phyloP scores from a whole-genome alignment of 2,888 invertebrate species.

The Drosophila phalerata region DNA sequence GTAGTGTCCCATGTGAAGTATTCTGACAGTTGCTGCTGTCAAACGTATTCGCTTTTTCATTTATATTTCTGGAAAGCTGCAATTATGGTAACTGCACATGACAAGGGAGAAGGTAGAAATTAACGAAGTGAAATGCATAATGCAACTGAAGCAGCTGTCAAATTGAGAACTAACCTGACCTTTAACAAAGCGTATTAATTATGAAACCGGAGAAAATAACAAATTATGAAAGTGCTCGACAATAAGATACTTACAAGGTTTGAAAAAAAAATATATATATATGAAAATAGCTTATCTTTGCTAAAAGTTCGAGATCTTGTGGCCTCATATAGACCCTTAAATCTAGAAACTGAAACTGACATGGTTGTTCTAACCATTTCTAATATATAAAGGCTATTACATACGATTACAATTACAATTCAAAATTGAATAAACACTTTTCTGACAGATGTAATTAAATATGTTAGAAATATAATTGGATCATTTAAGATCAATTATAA shows the following conservation, averaged over 20 bases:
- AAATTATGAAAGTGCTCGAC: neutral
- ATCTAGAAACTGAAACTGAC: neutral
- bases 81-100: constrained; percentile 14
- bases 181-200: constrained; percentile 11
- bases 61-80: neutral
- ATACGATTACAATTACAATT: constrained; percentile 1
- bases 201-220: neutral
- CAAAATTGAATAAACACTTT: neutral
- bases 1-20: constrained; percentile 2
- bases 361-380: neutral
- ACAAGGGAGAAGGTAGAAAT: constrained; percentile 16
- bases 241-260: neutral
- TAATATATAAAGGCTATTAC: neutral
- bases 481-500: neutral
- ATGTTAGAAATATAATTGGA: neutral
- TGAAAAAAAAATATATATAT: neutral
- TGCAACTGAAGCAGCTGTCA: constrained; percentile 17
- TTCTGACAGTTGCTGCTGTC: neutral
- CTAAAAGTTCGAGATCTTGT: no score
- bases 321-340: neutral
- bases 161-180: constrained; percentile 7
- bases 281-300: neutral
- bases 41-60: neutral
- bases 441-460: constrained; percentile 11
- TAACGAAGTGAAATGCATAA: neutral